Evolutionary conservation across 1,140 invertebrate species (phyloP).

Genomic region (Hypothenemus hampei): DNA sequence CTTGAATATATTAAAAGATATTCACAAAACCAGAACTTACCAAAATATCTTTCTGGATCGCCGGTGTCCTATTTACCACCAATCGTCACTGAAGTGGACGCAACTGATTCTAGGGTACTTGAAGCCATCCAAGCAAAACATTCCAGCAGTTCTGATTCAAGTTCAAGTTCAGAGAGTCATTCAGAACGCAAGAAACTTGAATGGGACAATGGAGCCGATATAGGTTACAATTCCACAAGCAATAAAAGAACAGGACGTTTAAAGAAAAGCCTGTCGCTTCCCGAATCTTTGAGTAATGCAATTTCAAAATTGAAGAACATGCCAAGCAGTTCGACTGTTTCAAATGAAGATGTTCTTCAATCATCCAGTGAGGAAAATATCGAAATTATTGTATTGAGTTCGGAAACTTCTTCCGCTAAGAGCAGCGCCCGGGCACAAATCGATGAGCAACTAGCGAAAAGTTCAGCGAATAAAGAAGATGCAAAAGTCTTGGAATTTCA

Average conservation of each 20-base stretch:
- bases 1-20: slow-evolving; percentile 42
- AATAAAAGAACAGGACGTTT: slow-evolving; percentile 14
- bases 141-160: slow-evolving; percentile 38
- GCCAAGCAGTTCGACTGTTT: background rate
- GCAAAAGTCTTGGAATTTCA: slow-evolving; percentile 4
- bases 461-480: slow-evolving; percentile 10
- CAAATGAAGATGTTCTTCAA: too few species aligned
- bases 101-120: background rate
- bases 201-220: slow-evolving; percentile 73
- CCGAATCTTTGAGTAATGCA: slow-evolving; percentile 11
- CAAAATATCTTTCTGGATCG: slow-evolving; percentile 41
- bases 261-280: slow-evolving; percentile 39
- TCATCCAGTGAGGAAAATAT: slow-evolving; percentile 1
- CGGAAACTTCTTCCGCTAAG: background rate
- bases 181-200: slow-evolving; percentile 57
- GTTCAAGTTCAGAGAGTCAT: slow-evolving; percentile 37
- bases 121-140: background rate
- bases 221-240: slow-evolving; percentile 54
- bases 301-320: background rate
- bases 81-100: slow-evolving; percentile 10
- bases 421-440: background rate
- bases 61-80: slow-evolving; percentile 30
- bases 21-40: slow-evolving; percentile 36
- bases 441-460: background rate
- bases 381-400: slow-evolving; percentile 4